Conservation (phyloP, 1,140 invertebrate genomes). For the Cotesia glomerata region DNA sequence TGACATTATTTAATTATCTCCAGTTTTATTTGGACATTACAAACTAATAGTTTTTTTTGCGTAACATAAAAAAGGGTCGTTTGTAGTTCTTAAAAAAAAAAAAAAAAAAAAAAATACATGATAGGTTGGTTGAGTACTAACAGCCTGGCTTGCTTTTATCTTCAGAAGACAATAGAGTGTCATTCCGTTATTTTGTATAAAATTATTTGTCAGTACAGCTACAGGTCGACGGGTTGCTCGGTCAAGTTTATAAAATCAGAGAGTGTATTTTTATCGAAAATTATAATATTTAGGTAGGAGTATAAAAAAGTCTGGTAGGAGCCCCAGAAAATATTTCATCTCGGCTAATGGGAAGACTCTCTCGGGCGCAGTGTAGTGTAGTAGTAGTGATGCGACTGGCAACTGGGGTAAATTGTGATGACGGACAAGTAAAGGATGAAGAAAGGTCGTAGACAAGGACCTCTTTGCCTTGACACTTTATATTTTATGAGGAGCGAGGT, state of each 20-base stretch:
- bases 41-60: too few species aligned
- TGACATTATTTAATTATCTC: too few species aligned
- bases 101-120: too few species aligned
- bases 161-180: too few species aligned
- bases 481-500: constrained; percentile 35
- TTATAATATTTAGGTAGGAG: neutral
- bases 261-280: neutral
- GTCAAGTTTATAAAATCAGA: neutral
- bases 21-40: too few species aligned
- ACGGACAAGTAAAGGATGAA: constrained; percentile 2
- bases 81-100: too few species aligned
- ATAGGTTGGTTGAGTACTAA: too few species aligned
- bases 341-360: neutral
- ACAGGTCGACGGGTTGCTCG: neutral
- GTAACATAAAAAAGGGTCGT: too few species aligned
- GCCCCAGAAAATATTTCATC: neutral
- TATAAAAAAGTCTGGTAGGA: neutral
- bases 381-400: constrained; percentile 4
- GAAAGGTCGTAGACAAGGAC: constrained; percentile 5
- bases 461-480: constrained; percentile 22
- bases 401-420: constrained; percentile 10
- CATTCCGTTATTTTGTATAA: too few species aligned
- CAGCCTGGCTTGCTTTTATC: too few species aligned
- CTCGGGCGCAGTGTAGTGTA: neutral
- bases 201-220: too few species aligned